Evolutionary conservation across 2,113 vertebrate genomes (phyloP).

Genomic region (Gavia stellata): DNA sequence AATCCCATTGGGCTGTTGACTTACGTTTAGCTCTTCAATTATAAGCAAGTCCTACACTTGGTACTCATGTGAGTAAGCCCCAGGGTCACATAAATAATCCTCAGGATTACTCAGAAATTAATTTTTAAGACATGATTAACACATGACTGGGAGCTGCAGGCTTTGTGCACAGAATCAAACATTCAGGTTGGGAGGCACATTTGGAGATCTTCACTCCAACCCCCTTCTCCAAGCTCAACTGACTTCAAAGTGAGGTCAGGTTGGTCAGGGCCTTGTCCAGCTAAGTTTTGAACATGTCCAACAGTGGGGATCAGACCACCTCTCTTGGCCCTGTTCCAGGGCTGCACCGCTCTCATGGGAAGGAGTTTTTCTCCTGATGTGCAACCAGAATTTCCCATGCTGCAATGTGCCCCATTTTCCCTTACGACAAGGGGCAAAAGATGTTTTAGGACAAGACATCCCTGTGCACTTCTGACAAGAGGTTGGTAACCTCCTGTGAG

Average conservation of each 20-base stretch:
- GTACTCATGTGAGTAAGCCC: neutral
- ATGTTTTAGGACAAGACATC: neutral
- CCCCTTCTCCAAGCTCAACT: neutral
- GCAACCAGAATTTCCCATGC: neutral
- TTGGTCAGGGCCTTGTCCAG: neutral
- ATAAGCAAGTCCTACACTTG: neutral
- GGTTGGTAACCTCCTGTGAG: neutral
- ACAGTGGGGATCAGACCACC: neutral
- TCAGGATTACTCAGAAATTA: constrained; percentile 25
- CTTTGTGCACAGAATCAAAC: neutral
- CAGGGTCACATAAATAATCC: constrained; percentile 17
- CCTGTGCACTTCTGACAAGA: neutral
- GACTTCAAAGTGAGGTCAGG: neutral
- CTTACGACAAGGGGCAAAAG: neutral
- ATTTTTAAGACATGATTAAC: constrained; percentile 1
- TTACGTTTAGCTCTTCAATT: neutral
- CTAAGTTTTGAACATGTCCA: neutral
- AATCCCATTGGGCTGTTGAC: neutral
- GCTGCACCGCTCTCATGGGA: neutral
- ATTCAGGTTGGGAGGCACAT: neutral
- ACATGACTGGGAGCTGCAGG: neutral
- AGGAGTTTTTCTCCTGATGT: neutral
- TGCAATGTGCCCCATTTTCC: neutral
- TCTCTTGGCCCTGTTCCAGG: neutral
- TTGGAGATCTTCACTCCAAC: neutral